Conservation (phyloP, 2,888 invertebrate genomes). For the Athalia cordata region DNA sequence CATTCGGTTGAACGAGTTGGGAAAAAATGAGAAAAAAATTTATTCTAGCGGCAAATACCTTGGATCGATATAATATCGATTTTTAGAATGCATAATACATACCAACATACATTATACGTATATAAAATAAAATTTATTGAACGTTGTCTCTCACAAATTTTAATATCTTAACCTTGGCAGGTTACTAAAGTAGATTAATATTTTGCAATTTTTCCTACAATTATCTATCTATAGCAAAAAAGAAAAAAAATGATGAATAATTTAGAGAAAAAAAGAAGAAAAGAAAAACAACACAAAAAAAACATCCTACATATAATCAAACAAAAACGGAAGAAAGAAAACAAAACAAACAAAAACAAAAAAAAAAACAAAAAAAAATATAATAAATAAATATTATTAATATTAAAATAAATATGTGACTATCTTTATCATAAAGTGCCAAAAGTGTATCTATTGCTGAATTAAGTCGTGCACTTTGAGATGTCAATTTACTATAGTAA, state of each 20-base stretch:
- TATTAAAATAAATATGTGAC: background rate
- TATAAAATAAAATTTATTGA: conserved; percentile 29
- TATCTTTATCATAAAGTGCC: conserved; percentile 38
- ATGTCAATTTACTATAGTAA: conserved; percentile 62
- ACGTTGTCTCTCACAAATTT: conserved; percentile 42
- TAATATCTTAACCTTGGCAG: conserved; percentile 40
- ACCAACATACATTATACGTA: conserved; percentile 14
- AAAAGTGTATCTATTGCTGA: conserved; percentile 41
- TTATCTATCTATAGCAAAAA: background rate
- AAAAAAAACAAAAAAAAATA: conserved; percentile 6
- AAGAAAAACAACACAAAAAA: conserved; percentile 50
- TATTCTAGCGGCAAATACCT: conserved; percentile 35
- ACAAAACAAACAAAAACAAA: background rate
- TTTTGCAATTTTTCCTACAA: conserved; percentile 41
- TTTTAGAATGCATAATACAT: conserved; percentile 3
- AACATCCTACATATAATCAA: conserved; percentile 57
- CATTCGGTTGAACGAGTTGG: background rate
- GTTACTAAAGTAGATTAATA: conserved; percentile 45
- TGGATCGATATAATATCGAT: conserved; percentile 13
- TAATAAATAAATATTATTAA: conserved; percentile 19
- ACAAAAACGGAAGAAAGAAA: conserved; percentile 23
- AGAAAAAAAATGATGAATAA: background rate
- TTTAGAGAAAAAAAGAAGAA: conserved; percentile 13
- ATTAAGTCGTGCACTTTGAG: conserved; percentile 47
- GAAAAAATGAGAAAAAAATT: background rate